These are phyloP conservation scores for Cephalopterus ornatus DNA, from an alignment of 2,113 vertebrate species.

Conservation along the genomic window DNA sequence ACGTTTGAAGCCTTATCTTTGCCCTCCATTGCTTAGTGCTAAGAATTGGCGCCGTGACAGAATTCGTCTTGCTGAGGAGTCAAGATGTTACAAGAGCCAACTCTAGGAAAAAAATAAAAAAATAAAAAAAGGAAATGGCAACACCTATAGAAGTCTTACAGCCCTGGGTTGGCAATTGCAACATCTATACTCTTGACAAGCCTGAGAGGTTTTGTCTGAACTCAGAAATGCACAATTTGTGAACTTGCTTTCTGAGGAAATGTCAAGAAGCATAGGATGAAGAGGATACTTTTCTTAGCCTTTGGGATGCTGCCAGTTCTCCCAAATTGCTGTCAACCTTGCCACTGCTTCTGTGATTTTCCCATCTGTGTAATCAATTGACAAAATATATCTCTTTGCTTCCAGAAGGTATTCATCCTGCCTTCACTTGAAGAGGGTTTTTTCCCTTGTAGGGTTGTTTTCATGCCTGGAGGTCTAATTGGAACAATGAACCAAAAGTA, in stretches of 20 bases:
- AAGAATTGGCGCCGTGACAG: conserved; percentile 25
- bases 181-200: background rate
- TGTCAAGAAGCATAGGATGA: background rate
- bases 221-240: background rate
- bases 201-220: conserved; percentile 1
- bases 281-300: background rate
- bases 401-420: background rate
- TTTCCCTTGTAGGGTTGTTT: background rate
- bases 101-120: background rate
- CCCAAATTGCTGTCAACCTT: conserved; percentile 14
- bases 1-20: conserved; percentile 49
- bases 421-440: background rate
- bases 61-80: conserved; percentile 37
- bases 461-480: background rate
- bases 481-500: background rate
- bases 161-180: background rate
- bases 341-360: background rate
- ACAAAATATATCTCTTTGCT: background rate
- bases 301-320: conserved; percentile 5
- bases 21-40: conserved; percentile 20
- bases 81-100: conserved; percentile 1
- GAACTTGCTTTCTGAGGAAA: background rate
- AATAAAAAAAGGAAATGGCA: background rate
- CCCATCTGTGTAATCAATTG: background rate
- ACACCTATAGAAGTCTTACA: background rate